Base-by-base conservation (phyloP, 1,140 invertebrate species). In the Chlorops oryzae region DNA sequence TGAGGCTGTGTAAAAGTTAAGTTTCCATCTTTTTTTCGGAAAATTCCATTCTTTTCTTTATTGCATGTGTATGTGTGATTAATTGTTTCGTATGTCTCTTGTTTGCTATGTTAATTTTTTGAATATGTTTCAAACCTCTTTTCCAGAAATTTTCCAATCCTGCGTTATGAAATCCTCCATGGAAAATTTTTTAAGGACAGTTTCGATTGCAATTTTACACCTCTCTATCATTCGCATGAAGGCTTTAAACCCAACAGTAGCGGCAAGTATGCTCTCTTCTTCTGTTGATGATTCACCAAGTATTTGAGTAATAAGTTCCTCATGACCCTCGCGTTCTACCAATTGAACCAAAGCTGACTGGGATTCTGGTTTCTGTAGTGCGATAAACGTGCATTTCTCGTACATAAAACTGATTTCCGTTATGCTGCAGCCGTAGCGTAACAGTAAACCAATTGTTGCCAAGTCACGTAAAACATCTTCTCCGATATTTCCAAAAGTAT, bases 171-270 rank as follows among this genome's bases (percentile, higher is more conserved):
- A 91, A 65, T 90, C 88, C 74, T 89, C 84, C 12, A 86, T 85
- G 46, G 79, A 80, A 61, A 90, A 86, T 49, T 88, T 82, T 10
- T 84, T 82, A 50, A 90, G 86, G 20, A 90, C 82, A 73, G 89
- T 87, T 70, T 90, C 86, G 21, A 92, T 85, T 3, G 84, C 84
- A 13, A 83, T 81, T 65, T 88, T 81, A 58, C 86, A 82, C 38
- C 85, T 72, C 62, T 89, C 85, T 7, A 90, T 81, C 86, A 91
- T 89, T 60, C 81, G 83, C 74, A 90, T 84, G 59, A 90, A 88
- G 5, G 88, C 87, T 58, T 81, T 80, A 65, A 90, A 89, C 7
- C 87, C 88, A 46, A 87, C 83, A 47, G 85, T 87, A 1, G 85
- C 80, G 13, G 84, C 86, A 25, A 87, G 76, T 15, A 82, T 73